A percentile compares a stretch with the other conserved stretches of the same genome.
Evolutionary conservation across 2,113 vertebrate genomes (phyloP).

Genomic region (Brachionichthys hirsutus): DNA sequence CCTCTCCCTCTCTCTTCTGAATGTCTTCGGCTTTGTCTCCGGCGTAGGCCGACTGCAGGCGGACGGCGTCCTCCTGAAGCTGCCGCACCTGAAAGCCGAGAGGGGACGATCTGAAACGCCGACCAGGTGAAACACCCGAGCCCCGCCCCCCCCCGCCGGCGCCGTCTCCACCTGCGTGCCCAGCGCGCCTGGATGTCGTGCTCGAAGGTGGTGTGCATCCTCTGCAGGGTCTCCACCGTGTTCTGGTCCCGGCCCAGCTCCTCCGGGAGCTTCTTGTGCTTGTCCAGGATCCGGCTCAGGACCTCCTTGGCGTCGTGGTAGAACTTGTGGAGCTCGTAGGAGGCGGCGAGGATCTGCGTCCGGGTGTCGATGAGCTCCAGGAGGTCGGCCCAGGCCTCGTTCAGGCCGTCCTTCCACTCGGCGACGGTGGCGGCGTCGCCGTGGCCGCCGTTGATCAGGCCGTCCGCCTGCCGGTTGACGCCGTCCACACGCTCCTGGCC

Average conservation of each 20-base stretch:
- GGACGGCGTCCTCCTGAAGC: constrained; percentile 93
- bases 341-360: constrained; percentile 96
- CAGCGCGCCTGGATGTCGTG: constrained; percentile 95
- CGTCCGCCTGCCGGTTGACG: constrained; percentile 94
- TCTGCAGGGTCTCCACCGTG: constrained; percentile 96
- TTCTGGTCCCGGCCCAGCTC: constrained; percentile 98
- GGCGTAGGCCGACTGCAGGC: constrained; percentile 95
- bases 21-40: constrained; percentile 99
- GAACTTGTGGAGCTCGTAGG: constrained; percentile 97
- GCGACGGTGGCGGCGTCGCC: constrained; percentile 94
- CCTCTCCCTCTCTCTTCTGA: constrained; percentile 93
- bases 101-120: too few relatives aligned
- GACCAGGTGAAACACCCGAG: too few relatives aligned
- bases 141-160: too few relatives aligned
- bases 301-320: constrained; percentile 98
- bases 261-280: constrained; percentile 97
- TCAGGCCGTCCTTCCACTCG: constrained; percentile 98
- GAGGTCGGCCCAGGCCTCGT: constrained; percentile 98
- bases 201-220: constrained; percentile 97
- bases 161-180: constrained; percentile 84
- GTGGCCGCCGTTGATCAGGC: constrained; percentile 94
- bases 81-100: constrained; percentile 84
- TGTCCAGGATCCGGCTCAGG: constrained; percentile 96
- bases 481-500: constrained; percentile 95
- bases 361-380: constrained; percentile 97